Base-by-base conservation (phyloP, 2,888 invertebrate genomes). In the Cryptocephalus moraei region DNA sequence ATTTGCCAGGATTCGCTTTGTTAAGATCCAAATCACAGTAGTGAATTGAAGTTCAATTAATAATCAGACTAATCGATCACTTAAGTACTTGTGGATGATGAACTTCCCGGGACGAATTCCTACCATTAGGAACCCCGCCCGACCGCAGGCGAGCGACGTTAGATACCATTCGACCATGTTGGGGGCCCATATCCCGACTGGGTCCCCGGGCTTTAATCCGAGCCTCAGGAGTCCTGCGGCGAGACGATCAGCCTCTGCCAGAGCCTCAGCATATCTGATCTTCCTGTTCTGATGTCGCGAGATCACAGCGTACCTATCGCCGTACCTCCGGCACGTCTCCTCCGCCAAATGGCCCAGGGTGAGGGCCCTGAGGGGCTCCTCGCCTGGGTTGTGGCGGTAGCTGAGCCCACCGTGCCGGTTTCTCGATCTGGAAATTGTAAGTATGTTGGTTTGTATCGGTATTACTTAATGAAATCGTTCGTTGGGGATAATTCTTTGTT, bases 151-250 rank as follows among this genome's bases (percentile, higher is more conserved):
- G 63, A 84, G 70, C 64, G 83, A 79, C 0, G 79, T 71, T 0
- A 88, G 58, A 49, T 84, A 77, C 91, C 91, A 93, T 62, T 89
- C 83, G 40, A 78, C 65, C 33, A 75, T 73, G 68, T 90, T 92
- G 0, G 89, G 87, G 0, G 84, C 80, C 85, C 87, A 90, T 14
- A 92, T 73, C 0, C 84, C 91, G 3, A 93, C 62, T 8, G 84
- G 70, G 62, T 92, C 91, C 0, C 88, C 88, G 32, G 69, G 75
- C 46, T 77, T 64, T 12, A 91, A 60, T 0, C 90, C 90, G 22
- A 87, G 59, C 36, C 77, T 75, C 38, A 40, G 42, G 1, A 91
- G 72, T 1, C 86, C 86, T 1, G 83, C 82, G 0, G 88, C 89
- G 4, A 90, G 62, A 45, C 73, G 73, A 62, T 88, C 82, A 0